Evolutionary conservation across 1,140 invertebrate species (phyloP).

Genomic region (Drosophila seguyi): DNA sequence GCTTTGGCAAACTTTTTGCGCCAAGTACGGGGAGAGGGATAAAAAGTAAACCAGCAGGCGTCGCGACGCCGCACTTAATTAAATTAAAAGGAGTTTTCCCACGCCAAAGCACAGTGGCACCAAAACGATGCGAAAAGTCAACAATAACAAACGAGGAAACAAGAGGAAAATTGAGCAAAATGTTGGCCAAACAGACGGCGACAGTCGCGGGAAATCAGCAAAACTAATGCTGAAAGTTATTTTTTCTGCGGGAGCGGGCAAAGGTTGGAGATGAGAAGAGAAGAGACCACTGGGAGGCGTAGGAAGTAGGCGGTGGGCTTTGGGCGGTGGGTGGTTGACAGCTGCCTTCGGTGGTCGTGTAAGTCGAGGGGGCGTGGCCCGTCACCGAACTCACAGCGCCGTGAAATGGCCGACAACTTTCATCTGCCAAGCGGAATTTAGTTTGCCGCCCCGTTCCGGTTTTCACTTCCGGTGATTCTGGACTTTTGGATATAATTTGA

Average conservation of each 20-base stretch:
- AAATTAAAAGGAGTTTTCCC: conserved; percentile 68
- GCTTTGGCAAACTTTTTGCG: conserved; percentile 34
- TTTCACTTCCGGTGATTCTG: conserved; percentile 11
- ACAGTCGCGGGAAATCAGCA: conserved; percentile 69
- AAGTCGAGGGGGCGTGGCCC: conserved; percentile 39
- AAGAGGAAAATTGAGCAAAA: conserved; percentile 46
- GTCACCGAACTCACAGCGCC: conserved; percentile 57
- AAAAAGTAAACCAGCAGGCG: conserved; percentile 61
- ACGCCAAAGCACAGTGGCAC: conserved; percentile 46
- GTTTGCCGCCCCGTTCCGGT: conserved; percentile 28
- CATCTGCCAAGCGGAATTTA: conserved; percentile 53
- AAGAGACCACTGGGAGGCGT: background rate
- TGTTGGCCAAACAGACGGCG: conserved; percentile 36
- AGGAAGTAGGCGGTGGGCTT: conserved; percentile 1
- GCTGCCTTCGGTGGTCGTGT: conserved; percentile 59
- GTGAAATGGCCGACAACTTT: conserved; percentile 75
- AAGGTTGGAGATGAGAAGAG: background rate
- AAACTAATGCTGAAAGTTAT: conserved; percentile 73
- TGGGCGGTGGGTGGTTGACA: conserved; percentile 7
- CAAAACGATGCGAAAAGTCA: conserved; percentile 62
- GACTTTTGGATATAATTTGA: background rate
- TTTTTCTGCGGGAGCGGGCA: background rate
- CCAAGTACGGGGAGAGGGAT: conserved; percentile 26
- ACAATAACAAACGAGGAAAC: conserved; percentile 29
- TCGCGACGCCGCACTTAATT: conserved; percentile 79